These are phyloP conservation scores for Falco berigora DNA, from an alignment of 2,797 vertebrate genomes.

Conservation along the genomic window DNA sequence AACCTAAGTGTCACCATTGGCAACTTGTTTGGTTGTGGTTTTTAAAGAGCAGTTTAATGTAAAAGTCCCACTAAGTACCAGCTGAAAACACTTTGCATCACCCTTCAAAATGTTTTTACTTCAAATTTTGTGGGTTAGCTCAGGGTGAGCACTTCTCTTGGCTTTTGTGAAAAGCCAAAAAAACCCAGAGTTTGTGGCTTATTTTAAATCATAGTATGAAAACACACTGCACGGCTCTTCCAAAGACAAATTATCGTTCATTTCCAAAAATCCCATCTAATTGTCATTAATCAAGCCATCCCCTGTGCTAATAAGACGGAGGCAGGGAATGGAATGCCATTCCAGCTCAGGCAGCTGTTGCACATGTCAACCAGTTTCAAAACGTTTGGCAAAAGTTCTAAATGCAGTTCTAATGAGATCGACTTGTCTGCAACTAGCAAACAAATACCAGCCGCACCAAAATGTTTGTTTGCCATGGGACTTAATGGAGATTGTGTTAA, in stretches of 20 bases:
- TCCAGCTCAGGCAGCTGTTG: slow-evolving; percentile 48
- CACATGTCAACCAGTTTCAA: slow-evolving; percentile 25
- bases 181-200: neutral
- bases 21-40: neutral
- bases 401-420: slow-evolving; percentile 51
- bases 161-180: neutral
- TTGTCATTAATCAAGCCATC: slow-evolving; percentile 19
- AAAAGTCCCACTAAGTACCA: neutral
- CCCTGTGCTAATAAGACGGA: neutral
- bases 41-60: neutral
- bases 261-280: slow-evolving; percentile 16
- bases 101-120: neutral
- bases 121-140: neutral
- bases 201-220: neutral
- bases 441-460: slow-evolving; percentile 47
- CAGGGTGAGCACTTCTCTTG: neutral
- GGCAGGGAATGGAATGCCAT: neutral
- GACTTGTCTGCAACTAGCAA: slow-evolving; percentile 38
- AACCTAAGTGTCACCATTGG: neutral
- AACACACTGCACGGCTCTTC: neutral
- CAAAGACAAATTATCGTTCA: neutral
- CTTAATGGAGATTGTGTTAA: slow-evolving; percentile 47
- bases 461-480: slow-evolving; percentile 42
- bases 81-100: neutral
- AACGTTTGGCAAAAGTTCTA: slow-evolving; percentile 58